Percentiles rank a stretch among this genome's conserved stretches.
phyloP scores from a whole-genome alignment of 2,888 invertebrate genomes.

The Augochlorella aurata region DNA sequence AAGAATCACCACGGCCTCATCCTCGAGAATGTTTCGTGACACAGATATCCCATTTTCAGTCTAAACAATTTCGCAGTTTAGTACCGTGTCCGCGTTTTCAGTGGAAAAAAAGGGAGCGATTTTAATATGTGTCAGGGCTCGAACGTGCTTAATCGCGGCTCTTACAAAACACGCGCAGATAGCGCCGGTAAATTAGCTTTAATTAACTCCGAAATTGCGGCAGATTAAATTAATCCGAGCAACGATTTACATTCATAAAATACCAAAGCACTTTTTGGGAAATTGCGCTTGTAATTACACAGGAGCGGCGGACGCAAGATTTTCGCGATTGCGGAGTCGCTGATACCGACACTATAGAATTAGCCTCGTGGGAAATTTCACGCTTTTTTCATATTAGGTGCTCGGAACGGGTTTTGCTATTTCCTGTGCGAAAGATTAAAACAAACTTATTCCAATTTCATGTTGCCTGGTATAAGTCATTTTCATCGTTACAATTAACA shows the following conservation, averaged over 20 bases:
- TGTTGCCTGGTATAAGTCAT: not conserved
- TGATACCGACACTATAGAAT: not conserved
- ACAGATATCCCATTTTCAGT: not conserved
- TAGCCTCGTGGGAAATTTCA: not conserved
- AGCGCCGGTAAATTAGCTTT: constrained; percentile 23
- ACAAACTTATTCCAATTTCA: not conserved
- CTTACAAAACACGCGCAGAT: constrained; percentile 40
- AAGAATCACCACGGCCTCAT: not conserved
- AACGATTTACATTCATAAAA: not conserved
- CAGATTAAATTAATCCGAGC: constrained; percentile 14
- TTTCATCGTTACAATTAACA: not conserved
- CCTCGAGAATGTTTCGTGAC: not conserved
- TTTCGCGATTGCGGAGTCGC: not conserved
- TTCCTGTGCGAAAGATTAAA: not conserved
- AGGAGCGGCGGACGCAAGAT: not conserved
- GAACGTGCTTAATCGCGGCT: constrained; percentile 44
- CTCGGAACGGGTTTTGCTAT: not conserved
- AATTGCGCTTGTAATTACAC: not conserved
- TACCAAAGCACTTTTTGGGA: not conserved
- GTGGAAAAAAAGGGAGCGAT: constrained; percentile 11
- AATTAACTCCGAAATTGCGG: constrained; percentile 28
- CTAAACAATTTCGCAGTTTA: constrained; percentile 6
- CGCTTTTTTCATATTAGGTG: not conserved
- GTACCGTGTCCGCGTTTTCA: constrained; percentile 4
- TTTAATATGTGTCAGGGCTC: not conserved